A percentile compares a stretch with the other conserved stretches of the same genome.
These are phyloP conservation scores for Caenorhabditis latens DNA, from an alignment of 1,140 invertebrate species.

Conservation along the genomic window DNA sequence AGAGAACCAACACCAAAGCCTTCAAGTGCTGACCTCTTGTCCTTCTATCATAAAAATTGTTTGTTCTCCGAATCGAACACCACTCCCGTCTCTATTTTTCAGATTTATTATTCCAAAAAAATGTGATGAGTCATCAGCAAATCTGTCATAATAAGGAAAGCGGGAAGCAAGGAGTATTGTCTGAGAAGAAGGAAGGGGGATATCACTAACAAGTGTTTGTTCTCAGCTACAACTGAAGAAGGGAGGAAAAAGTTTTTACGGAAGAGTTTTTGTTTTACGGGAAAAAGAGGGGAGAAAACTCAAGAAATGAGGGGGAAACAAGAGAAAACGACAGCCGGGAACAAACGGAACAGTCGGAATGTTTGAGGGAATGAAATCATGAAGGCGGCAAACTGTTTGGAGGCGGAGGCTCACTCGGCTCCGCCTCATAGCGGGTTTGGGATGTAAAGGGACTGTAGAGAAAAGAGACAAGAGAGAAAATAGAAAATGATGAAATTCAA, in stretches of 20 bases:
- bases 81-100: neutral
- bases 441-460: neutral
- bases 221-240: neutral
- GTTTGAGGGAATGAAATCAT: conserved; percentile 7
- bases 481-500: neutral
- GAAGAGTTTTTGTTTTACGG: neutral
- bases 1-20: conserved; percentile 14
- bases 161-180: neutral
- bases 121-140: neutral
- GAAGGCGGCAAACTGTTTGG: neutral
- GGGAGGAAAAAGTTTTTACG: neutral
- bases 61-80: neutral
- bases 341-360: neutral
- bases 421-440: neutral
- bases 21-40: conserved; percentile 54
- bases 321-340: neutral
- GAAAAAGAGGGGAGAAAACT: neutral
- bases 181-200: neutral
- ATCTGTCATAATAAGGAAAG: neutral
- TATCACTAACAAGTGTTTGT: conserved; percentile 33
- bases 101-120: neutral
- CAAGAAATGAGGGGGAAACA: neutral
- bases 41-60: conserved; percentile 17
- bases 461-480: neutral
- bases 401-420: neutral